Percentiles rank a stretch among this genome's conserved stretches.
Conservation (phyloP, 1,140 invertebrate genomes). For the Bradysia coprophila region DNA sequence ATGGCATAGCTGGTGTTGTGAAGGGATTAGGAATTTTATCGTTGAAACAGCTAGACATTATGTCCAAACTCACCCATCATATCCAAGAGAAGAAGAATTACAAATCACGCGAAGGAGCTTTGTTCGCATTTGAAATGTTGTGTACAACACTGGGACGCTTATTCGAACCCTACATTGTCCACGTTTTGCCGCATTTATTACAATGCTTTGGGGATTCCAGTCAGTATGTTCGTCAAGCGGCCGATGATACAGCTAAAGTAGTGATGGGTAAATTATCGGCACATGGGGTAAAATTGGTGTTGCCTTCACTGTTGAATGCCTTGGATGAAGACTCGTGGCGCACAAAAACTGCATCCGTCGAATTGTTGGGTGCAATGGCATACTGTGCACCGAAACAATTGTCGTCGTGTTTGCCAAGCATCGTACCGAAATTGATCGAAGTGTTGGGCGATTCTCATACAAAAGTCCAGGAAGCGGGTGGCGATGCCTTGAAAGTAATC, state of each 20-base stretch:
- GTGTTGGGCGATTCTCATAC: conserved; percentile 94
- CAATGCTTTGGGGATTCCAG: conserved; percentile 91
- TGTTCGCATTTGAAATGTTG: conserved; percentile 96
- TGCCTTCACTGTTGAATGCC: conserved; percentile 78
- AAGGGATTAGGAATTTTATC: conserved; percentile 94
- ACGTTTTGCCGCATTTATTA: conserved; percentile 86
- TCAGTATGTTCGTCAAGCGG: conserved; percentile 78
- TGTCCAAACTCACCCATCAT: conserved; percentile 81
- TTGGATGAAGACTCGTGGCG: conserved; percentile 97
- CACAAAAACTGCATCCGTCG: conserved; percentile 93
- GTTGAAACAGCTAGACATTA: conserved; percentile 89
- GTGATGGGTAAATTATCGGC: conserved; percentile 94
- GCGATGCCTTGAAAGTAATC: conserved; percentile 88
- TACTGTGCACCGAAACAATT: conserved; percentile 97
- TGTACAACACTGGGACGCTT: conserved; percentile 86
- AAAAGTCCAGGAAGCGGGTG: conserved; percentile 94
- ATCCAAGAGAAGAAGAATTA: conserved; percentile 97
- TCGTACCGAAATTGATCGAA: conserved; percentile 96
- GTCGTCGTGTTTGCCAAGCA: conserved; percentile 91
- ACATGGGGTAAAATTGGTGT: conserved; percentile 91
- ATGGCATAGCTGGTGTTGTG: conserved; percentile 74
- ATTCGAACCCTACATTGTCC: conserved; percentile 97
- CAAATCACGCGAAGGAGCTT: conserved; percentile 78
- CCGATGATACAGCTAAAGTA: conserved; percentile 85
- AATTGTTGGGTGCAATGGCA: conserved; percentile 92